Conservation (phyloP, 2,888 invertebrate species). For the Cephus pulcher region DNA sequence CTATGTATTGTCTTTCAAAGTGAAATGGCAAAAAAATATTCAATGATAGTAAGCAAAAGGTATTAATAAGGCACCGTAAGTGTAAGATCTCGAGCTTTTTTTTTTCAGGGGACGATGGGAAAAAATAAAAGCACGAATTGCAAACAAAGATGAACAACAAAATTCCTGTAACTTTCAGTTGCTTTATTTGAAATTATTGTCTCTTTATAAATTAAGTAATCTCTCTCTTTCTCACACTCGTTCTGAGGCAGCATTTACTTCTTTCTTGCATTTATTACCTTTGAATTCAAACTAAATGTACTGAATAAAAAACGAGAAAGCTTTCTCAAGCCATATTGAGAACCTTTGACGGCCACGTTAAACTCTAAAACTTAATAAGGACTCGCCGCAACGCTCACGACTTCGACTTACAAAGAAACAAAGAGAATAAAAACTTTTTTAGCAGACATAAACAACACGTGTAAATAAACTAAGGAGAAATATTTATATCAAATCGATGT, state of each 20-base stretch:
- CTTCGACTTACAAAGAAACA: background rate
- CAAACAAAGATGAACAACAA: background rate
- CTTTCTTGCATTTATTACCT: background rate
- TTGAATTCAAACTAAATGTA: background rate
- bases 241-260: background rate
- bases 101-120: background rate
- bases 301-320: background rate
- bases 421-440: background rate
- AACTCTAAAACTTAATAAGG: background rate
- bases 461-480: conserved; percentile 26
- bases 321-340: background rate
- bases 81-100: background rate
- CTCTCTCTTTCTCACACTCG: background rate
- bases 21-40: background rate
- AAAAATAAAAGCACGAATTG: background rate
- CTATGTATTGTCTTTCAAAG: background rate
- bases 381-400: background rate
- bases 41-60: background rate
- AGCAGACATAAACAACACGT: conserved; percentile 1
- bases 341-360: background rate
- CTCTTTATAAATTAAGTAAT: background rate
- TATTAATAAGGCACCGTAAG: background rate
- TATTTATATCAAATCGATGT: conserved; percentile 41
- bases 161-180: background rate
- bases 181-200: background rate